Evolutionary conservation across 2,113 vertebrate species (phyloP), one percentile per base, ranked within the genome.

Genomic region (Tor tambroides): DNA sequence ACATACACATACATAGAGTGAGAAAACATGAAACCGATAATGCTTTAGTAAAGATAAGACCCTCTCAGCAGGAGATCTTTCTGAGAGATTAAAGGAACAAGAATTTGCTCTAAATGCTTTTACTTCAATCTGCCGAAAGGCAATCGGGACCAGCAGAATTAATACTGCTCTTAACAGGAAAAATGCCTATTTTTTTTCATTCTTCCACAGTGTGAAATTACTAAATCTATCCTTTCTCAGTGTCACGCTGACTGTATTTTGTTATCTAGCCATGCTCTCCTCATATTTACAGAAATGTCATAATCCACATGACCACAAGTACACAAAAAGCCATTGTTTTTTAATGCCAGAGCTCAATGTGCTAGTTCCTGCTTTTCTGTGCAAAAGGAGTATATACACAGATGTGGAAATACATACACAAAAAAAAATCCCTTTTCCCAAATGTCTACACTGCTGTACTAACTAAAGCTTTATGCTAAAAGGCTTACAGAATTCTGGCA

Each of bases 141-240:
- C 63, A 79, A 76, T 30, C 72, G 49, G 80, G 51, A 82, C 59
- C 46, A 87, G 35, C 56, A 46, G 56, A 59, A 81, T 32, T 63
- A 43, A 85, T 17, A 72, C 65, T 8, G 35, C 56, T 67, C 32
- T 59, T 79, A 32, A 79, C 46, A 78, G 59, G 23, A 41, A 83
- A 15, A 35, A 65, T 1, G 56, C 8, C 30, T 9, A 12, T 83
- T 19, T 56, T 19, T 56, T 77, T 83, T 83, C 15, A 86, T 78
- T 43, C 38, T 84, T 51, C 81, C 5, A 19, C 17, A 38, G 59
- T 88, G 79, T 82, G 59, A 86, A 81, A 83, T 86, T 46, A 78
- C 46, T 46, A 63, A 86, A 80, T 41, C 65, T 32, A 32, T 77
- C 38, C 85, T 32, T 83, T 65, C 71, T 43, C 51, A 61, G 12